Conservation (phyloP, 2,888 invertebrate species). For the Sipha maydis region DNA sequence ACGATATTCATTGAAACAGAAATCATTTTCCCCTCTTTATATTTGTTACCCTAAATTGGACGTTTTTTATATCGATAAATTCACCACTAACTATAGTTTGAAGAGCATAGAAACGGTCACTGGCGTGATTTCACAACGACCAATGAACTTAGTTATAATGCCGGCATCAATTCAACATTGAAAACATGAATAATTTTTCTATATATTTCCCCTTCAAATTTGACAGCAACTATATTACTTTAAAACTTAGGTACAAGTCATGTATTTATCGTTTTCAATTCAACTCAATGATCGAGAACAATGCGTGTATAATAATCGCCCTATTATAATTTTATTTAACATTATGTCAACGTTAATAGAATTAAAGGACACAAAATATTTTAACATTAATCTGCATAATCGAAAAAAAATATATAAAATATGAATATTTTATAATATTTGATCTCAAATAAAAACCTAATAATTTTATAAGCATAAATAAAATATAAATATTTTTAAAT, state of each 20-base stretch:
- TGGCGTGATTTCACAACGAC: neutral
- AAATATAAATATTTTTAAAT: neutral
- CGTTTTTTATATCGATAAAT: constrained; percentile 44
- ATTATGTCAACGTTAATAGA: neutral
- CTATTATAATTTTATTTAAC: neutral
- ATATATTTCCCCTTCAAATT: neutral
- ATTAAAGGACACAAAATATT: neutral
- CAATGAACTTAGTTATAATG: constrained; percentile 5
- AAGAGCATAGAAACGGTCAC: constrained; percentile 13
- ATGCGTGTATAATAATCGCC: neutral
- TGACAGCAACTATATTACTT: neutral
- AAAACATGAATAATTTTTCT: constrained; percentile 26
- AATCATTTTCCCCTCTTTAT: constrained; percentile 42
- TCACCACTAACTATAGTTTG: constrained; percentile 36
- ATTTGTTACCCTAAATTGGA: constrained; percentile 2
- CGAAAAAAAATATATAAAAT: neutral
- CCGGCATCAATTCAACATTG: neutral
- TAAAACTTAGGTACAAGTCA: neutral
- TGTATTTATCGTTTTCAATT: constrained; percentile 11
- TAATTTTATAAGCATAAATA: neutral
- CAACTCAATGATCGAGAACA: constrained; percentile 5
- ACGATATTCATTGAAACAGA: constrained; percentile 39
- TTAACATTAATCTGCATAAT: neutral
- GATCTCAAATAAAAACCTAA: neutral
- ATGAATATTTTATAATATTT: neutral